These are phyloP conservation scores for Tetheella fluctuosa DNA, from an alignment of 2,888 invertebrate genomes.

Conservation along the genomic window DNA sequence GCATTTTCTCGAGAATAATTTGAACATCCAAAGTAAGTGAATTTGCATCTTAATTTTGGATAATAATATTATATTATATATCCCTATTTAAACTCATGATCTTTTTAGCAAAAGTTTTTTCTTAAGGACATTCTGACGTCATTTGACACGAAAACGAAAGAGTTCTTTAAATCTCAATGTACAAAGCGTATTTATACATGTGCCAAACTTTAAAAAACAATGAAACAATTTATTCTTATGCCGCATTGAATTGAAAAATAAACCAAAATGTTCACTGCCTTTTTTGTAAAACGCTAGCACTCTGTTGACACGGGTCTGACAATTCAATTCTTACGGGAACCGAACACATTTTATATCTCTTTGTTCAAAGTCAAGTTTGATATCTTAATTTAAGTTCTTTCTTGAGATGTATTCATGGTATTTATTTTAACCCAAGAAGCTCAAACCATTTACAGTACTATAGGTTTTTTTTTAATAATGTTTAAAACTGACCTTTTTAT, in stretches of 20 bases:
- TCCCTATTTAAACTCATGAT: too few relatives aligned
- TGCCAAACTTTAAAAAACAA: neutral
- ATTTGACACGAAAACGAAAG: too few relatives aligned
- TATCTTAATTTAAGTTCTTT: slow-evolving; percentile 5
- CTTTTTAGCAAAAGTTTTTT: too few relatives aligned
- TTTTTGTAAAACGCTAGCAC: neutral
- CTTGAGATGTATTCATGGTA: neutral
- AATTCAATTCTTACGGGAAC: slow-evolving; percentile 3
- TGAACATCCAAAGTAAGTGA: neutral
- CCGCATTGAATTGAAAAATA: slow-evolving; percentile 7
- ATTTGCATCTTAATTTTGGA: too few relatives aligned
- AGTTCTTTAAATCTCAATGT: too few relatives aligned
- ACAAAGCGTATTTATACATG: neutral
- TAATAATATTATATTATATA: too few relatives aligned
- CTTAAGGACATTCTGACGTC: too few relatives aligned
- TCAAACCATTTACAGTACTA: too few relatives aligned
- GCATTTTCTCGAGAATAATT: neutral
- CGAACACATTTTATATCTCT: neutral
- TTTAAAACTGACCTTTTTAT: too few relatives aligned
- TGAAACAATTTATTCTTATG: neutral
- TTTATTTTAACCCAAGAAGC: neutral
- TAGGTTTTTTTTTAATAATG: too few relatives aligned
- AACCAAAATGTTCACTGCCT: slow-evolving; percentile 6
- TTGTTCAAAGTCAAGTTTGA: slow-evolving; percentile 3
- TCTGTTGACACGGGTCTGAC: slow-evolving; percentile 5